Conservation (phyloP, 2,888 invertebrate species). For the Mesochorus sp. region DNA sequence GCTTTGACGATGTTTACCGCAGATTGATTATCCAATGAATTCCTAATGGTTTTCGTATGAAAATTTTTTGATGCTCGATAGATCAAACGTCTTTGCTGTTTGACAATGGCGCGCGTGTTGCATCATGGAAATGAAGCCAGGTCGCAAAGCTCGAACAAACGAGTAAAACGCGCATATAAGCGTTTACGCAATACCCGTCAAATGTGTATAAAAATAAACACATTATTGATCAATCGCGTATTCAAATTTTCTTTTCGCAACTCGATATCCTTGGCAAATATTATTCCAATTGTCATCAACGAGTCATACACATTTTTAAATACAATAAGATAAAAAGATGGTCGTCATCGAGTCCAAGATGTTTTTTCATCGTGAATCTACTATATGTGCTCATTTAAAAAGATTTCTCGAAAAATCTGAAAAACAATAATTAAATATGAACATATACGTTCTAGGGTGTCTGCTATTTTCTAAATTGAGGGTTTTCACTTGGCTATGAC, state of each 20-base stretch:
- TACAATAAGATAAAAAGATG: background rate
- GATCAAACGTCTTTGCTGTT: too few relatives aligned
- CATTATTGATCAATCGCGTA: background rate
- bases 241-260: background rate
- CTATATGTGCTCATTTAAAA: too few relatives aligned
- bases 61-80: background rate
- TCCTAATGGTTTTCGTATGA: background rate
- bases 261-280: background rate
- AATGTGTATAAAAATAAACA: background rate
- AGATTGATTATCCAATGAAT: background rate
- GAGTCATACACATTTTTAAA: background rate
- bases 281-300: background rate
- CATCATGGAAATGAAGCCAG: conserved; percentile 10
- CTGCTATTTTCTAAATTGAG: too few relatives aligned
- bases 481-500: too few relatives aligned
- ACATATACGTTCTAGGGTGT: too few relatives aligned
- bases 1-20: background rate
- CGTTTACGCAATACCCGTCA: conserved; percentile 6
- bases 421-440: too few relatives aligned
- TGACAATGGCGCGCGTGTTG: too few relatives aligned
- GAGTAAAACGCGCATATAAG: background rate
- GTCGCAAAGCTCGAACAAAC: too few relatives aligned
- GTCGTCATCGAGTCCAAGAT: too few relatives aligned
- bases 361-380: conserved; percentile 19
- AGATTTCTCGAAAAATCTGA: too few relatives aligned